These are phyloP conservation scores for Drosophila teissieri DNA, from an alignment of 1,140 invertebrate species.

Conservation along the genomic window DNA sequence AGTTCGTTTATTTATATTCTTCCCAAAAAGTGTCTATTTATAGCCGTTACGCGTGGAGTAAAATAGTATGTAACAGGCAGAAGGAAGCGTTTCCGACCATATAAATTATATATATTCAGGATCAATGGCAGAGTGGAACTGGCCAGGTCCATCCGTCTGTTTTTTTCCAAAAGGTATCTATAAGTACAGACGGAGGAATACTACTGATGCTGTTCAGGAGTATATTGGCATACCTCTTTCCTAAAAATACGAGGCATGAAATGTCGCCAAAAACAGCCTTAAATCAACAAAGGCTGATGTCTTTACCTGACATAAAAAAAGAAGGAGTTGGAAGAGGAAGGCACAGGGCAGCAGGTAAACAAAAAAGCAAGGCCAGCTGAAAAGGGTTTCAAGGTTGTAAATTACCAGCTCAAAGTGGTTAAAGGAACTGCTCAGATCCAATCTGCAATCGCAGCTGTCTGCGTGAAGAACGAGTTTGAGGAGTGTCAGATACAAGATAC, in stretches of 20 bases:
- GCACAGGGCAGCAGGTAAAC: constrained; percentile 31
- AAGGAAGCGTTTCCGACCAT: no score
- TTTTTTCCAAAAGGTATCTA: no score
- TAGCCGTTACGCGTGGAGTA: no score
- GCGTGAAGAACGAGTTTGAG: constrained; percentile 43
- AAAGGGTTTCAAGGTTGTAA: constrained; percentile 78
- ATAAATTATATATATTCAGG: no score
- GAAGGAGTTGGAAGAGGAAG: constrained; percentile 10
- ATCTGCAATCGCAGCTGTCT: constrained; percentile 32
- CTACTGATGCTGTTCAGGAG: not conserved
- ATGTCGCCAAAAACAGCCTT: constrained; percentile 46
- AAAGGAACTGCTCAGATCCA: constrained; percentile 53
- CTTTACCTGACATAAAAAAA: constrained; percentile 10
- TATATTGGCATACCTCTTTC: not conserved
- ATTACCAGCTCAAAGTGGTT: constrained; percentile 53
- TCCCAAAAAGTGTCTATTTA: no score
- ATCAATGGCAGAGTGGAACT: no score
- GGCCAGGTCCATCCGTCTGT: no score
- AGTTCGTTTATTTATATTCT: no score
- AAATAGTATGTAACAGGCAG: no score
- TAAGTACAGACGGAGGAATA: no score
- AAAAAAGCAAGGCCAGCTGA: constrained; percentile 59
- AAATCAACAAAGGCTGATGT: constrained; percentile 37
- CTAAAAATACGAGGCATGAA: not conserved
- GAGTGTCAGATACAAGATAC: constrained; percentile 31